phyloP scores from a whole-genome alignment of 2,888 invertebrate genomes.

The Bembecia ichneumoniformis region DNA sequence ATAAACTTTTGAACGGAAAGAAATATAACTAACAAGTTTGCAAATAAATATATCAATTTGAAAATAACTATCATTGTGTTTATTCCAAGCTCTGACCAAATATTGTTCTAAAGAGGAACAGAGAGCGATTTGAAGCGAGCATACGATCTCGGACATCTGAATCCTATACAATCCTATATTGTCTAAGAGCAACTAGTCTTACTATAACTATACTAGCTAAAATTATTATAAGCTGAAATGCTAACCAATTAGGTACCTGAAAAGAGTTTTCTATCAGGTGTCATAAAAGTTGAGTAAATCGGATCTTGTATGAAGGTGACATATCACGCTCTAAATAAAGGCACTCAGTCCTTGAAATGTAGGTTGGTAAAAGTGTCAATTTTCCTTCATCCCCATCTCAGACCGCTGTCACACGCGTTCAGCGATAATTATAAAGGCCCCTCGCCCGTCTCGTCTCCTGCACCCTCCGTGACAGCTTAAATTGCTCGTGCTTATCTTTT shows the following conservation, averaged over 20 bases:
- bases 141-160: too few relatives aligned
- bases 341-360: background rate
- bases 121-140: too few relatives aligned
- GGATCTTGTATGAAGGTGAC: background rate
- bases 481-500: conserved; percentile 1
- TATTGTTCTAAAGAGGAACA: too few relatives aligned
- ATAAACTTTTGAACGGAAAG: too few relatives aligned
- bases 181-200: too few relatives aligned
- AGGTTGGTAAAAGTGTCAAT: conserved; percentile 8
- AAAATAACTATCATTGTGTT: too few relatives aligned
- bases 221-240: too few relatives aligned
- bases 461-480: background rate
- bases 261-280: conserved; percentile 7
- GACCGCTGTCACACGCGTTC: conserved; percentile 4
- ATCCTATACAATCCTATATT: too few relatives aligned
- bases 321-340: conserved; percentile 4
- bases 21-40: too few relatives aligned
- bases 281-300: conserved; percentile 3
- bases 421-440: background rate
- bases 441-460: background rate
- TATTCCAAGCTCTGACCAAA: too few relatives aligned
- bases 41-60: too few relatives aligned
- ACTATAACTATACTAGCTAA: too few relatives aligned
- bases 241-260: background rate
- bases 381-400: conserved; percentile 2